phyloP scores from a whole-genome alignment of 2,888 invertebrate species.

The Meiosimyza decipiens region DNA sequence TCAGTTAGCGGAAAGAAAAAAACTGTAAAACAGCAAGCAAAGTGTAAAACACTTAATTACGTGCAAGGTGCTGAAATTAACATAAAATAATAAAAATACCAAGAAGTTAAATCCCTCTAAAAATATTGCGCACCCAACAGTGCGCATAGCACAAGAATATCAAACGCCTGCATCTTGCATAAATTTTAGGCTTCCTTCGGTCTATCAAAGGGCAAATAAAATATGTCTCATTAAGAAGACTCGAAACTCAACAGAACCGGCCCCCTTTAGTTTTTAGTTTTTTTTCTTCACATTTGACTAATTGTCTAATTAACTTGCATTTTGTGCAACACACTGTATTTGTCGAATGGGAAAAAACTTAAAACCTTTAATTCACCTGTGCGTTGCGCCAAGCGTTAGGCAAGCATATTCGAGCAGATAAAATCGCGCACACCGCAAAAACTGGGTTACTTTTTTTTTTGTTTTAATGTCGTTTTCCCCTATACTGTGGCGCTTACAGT shows the following conservation, averaged over 20 bases:
- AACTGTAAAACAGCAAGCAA: background rate
- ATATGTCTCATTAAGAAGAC: constrained; percentile 5
- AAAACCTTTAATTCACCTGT: constrained; percentile 35
- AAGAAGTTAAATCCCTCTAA: background rate
- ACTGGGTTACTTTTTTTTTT: background rate
- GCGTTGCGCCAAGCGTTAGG: constrained; percentile 17
- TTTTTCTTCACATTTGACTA: constrained; percentile 50
- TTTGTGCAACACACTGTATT: constrained; percentile 32
- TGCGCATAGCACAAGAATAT: background rate
- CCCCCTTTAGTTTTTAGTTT: constrained; percentile 2
- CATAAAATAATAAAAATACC: constrained; percentile 12
- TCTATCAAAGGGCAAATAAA: constrained; percentile 17
- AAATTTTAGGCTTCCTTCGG: constrained; percentile 14
- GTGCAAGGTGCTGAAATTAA: constrained; percentile 32
- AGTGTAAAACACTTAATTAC: constrained; percentile 56
- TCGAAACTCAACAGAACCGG: background rate
- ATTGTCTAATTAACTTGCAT: constrained; percentile 49
- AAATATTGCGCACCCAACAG: constrained; percentile 10
- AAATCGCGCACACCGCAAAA: constrained; percentile 26
- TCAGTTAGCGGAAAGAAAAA: background rate
- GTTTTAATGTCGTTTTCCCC: background rate
- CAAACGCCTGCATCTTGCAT: constrained; percentile 19
- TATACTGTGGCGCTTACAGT: no score
- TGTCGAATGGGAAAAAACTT: background rate
- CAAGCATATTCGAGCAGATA: constrained; percentile 36